A percentile compares a stretch with the other conserved stretches of the same genome.
These are phyloP conservation scores for Anguilla obscura DNA, from an alignment of 2,797 vertebrate species.

Conservation along the genomic window DNA sequence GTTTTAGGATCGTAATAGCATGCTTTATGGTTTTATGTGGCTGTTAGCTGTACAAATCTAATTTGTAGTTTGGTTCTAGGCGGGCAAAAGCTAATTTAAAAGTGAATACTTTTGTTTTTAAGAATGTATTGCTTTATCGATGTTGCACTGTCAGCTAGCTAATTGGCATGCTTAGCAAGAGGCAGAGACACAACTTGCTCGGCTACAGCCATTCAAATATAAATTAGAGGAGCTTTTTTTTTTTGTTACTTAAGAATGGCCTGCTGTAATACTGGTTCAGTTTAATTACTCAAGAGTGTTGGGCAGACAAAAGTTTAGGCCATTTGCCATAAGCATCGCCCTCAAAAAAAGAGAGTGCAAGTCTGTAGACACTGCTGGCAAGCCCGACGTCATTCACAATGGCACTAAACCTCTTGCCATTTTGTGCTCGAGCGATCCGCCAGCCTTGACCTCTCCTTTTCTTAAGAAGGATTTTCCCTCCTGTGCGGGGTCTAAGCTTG, in stretches of 20 bases:
- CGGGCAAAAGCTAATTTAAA: not conserved
- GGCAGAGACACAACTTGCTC: too few species aligned
- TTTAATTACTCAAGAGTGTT: not conserved
- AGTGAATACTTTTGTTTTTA: not conserved
- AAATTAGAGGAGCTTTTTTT: not conserved
- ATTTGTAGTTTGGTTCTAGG: too few species aligned
- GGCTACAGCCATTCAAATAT: not conserved
- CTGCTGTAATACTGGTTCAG: not conserved
- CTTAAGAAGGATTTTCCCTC: not conserved
- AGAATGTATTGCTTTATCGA: not conserved
- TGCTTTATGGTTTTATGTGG: too few species aligned
- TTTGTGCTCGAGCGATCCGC: too few species aligned
- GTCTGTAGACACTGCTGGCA: not conserved
- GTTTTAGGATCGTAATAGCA: not conserved
- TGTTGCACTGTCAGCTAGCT: not conserved
- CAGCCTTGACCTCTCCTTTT: not conserved
- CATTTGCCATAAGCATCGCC: not conserved
- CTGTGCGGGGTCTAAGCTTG: not conserved
- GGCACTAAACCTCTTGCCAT: too few species aligned
- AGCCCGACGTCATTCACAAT: too few species aligned
- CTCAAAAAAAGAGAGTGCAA: not conserved
- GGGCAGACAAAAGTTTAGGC: not conserved
- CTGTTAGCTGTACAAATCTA: too few species aligned
- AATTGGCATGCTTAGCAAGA: too few species aligned
- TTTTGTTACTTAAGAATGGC: not conserved